Conservation (phyloP, 2,888 invertebrate genomes). For the Limnephilus lunatus region DNA sequence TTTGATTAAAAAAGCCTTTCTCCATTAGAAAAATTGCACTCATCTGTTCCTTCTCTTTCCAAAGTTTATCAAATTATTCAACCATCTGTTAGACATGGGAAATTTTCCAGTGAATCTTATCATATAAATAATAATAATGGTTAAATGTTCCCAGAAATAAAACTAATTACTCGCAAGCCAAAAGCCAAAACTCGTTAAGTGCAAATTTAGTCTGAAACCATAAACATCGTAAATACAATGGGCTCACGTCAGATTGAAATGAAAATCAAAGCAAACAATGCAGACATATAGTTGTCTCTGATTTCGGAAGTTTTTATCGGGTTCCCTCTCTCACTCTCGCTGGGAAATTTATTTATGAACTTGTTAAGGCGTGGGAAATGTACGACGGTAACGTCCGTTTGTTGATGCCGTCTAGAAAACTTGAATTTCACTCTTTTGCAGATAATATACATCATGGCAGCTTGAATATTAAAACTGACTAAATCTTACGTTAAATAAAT, state of each 20-base stretch:
- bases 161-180: background rate
- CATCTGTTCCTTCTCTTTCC: background rate
- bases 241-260: background rate
- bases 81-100: background rate
- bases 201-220: background rate
- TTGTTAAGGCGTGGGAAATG: background rate
- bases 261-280: background rate
- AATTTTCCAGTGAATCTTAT: background rate
- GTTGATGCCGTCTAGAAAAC: background rate
- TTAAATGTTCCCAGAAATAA: constrained; percentile 2
- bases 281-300: background rate
- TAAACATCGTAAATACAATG: background rate
- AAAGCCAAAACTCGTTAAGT: background rate
- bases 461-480: background rate
- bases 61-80: background rate
- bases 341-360: background rate
- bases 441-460: background rate
- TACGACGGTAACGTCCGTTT: background rate
- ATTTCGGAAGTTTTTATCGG: background rate
- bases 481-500: background rate
- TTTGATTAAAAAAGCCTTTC: background rate
- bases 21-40: background rate
- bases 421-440: background rate
- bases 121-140: background rate
- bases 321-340: background rate